Conservation (phyloP, 2,113 vertebrate genomes). For the Zapus hudsonius region DNA sequence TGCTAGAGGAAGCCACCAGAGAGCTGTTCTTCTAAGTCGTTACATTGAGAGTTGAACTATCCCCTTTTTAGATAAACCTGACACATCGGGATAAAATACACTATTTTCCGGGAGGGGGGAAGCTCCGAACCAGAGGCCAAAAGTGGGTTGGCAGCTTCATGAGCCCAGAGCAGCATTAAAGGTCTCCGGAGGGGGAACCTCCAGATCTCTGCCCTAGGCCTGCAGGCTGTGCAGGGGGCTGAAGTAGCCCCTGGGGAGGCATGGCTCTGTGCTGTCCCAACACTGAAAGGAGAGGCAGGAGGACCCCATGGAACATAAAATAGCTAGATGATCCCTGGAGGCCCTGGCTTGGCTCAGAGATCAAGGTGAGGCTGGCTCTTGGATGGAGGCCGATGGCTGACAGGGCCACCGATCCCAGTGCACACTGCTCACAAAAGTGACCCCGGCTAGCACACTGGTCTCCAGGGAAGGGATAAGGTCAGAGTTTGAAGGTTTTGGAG, state of each 20-base stretch:
- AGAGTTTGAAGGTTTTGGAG: too few relatives aligned
- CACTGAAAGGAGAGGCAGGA: not conserved
- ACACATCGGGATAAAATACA: slow-evolving; percentile 84
- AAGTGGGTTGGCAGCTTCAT: not conserved
- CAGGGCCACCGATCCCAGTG: rapidly evolving
- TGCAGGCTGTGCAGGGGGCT: not conserved
- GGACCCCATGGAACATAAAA: not conserved
- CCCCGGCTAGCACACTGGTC: too few relatives aligned
- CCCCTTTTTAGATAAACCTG: slow-evolving; percentile 86
- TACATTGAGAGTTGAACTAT: slow-evolving; percentile 86
- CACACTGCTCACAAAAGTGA: rapidly evolving
- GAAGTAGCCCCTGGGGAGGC: not conserved
- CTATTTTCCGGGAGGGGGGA: slow-evolving; percentile 38
- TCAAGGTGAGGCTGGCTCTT: not conserved
- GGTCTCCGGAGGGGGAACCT: not conserved
- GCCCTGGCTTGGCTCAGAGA: not conserved
- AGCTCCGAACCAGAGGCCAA: slow-evolving; percentile 34
- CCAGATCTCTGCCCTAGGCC: not conserved
- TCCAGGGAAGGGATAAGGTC: not conserved
- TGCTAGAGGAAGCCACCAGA: slow-evolving; percentile 83
- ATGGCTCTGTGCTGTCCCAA: not conserved
- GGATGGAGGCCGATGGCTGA: rapidly evolving
- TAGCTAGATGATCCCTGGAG: not conserved
- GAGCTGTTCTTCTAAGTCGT: slow-evolving; percentile 87
- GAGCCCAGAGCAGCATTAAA: not conserved